Conservation (phyloP, 1,140 invertebrate species). For the Saccostrea echinata region DNA sequence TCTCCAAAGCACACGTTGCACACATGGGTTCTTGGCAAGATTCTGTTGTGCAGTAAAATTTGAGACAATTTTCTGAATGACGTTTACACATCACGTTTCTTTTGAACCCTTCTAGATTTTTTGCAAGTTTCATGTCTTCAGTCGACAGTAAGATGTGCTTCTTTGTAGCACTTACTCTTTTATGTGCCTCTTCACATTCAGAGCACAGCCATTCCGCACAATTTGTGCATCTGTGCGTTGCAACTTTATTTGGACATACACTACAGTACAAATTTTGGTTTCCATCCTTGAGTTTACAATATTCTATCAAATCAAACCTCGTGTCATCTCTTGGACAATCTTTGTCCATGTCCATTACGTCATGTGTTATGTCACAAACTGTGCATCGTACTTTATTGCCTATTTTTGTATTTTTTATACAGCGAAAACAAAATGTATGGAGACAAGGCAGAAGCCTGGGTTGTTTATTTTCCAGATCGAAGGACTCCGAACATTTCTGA, state of each 20-base stretch:
- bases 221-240: constrained; percentile 64
- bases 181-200: constrained; percentile 65
- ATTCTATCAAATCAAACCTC: constrained; percentile 57
- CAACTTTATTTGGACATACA: constrained; percentile 59
- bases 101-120: constrained; percentile 53
- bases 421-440: constrained; percentile 61
- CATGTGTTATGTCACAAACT: constrained; percentile 42
- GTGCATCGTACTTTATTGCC: constrained; percentile 13
- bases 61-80: constrained; percentile 29
- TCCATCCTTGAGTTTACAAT: constrained; percentile 45
- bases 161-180: constrained; percentile 65
- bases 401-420: constrained; percentile 47
- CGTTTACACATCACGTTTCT: constrained; percentile 51
- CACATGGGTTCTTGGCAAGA: constrained; percentile 58
- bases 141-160: constrained; percentile 57
- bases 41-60: constrained; percentile 51
- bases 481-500: constrained; percentile 41
- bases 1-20: constrained; percentile 54
- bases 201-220: constrained; percentile 69
- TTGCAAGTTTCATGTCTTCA: constrained; percentile 51
- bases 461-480: constrained; percentile 49
- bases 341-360: constrained; percentile 43
- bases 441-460: constrained; percentile 67
- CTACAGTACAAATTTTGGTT: constrained; percentile 58
- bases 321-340: constrained; percentile 59